Evolutionary conservation across 2,113 vertebrate genomes (phyloP), one percentile per base, ranked within the genome.

Genomic region (Rhegmatorhina hoffmannsi): DNA sequence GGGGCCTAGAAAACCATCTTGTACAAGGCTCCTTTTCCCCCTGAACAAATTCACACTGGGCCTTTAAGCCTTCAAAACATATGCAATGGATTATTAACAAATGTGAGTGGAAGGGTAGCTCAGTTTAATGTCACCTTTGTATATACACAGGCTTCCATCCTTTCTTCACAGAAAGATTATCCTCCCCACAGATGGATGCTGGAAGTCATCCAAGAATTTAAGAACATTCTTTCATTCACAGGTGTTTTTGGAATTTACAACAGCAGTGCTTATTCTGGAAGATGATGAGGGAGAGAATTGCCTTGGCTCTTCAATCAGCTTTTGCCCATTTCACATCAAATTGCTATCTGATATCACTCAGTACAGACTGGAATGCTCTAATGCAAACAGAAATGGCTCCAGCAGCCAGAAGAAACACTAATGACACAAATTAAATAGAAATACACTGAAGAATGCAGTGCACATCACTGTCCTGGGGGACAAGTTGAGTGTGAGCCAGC

Each of bases 281-380:
- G 84, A 96, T 94, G 82, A 92, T 81, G 90, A 95, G 84, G 59
- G 90, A 94, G 70, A 95, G 78, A 92, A 95, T 91, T 94, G 90
- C 88, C 67, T 91, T 84, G 89, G 87, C 55, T 74, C 56, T 94
- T 89, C 92, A 80, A 84, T 88, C 81, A 88, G 87, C 89, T 93
- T 90, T 89, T 91, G 55, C 64, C 82, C 87, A 75, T 94, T 90
- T 84, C 19, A 3, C 38, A 58, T 84, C 89, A 82, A 53, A 91
- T 59, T 93, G 77, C 85, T 88, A 44, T 89, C 90, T 94, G 80
- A 79, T 87, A 85, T 84, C 44, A 86, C 87, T 59, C 78, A 84
- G 58, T 84, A 70, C 68, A 95, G 89, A 90, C 59, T 67, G 60
- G n/a, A 96, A 74, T 43, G n/a, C 80, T 78, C 74, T 29, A 80